Base-by-base conservation (phyloP, 2,888 invertebrate genomes). In the Merodon equestris region DNA sequence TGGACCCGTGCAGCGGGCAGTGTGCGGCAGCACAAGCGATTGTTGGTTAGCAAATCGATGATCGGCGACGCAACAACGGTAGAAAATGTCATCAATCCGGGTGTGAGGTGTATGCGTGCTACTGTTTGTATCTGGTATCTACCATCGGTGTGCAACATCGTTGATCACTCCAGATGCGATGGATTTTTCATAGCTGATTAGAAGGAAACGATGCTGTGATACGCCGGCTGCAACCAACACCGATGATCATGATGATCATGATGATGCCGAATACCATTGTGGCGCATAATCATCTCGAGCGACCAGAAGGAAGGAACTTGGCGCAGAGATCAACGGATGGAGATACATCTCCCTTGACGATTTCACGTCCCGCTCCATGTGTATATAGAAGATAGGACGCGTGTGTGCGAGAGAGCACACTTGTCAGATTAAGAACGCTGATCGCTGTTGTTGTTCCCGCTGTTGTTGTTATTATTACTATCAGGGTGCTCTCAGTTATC, bases 131-230 rank as follows among this genome's bases (percentile, higher is more conserved):
- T 66, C 50, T 61, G 34, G 60, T n/a, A 51, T 51, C 74, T 67
- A 27, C 27, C 2, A 64, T 56, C 64, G 42, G 38, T 54, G 56
- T 34, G 61, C 27, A 40, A 14, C 4, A 38, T 61, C 56, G 60
- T 61, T 53, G 57, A 68, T 64, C 64, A 60, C 53, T 60, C 79
- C 68, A 79, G 68, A 64, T 68, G 73, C 50, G 58, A 74, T 70
- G 68, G 79, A 79, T 79, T 73, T 79, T 79, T 64, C 73, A 73
- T 79, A 73, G 58, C 67, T 64, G 77, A 79, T 79, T 79, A 74
- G 79, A 79, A 40, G 54, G 63, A 63, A 79, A n/a, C n/a, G n/a
- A n/a, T n/a, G n/a, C n/a, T n/a, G n/a, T 27, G 7, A 19, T 61
- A 17, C 58, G 67, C 48, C 14, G 45, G 76, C 45, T 51, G 56